Conservation (phyloP, 2,113 vertebrate species). For the Pelodiscus sinensis region DNA sequence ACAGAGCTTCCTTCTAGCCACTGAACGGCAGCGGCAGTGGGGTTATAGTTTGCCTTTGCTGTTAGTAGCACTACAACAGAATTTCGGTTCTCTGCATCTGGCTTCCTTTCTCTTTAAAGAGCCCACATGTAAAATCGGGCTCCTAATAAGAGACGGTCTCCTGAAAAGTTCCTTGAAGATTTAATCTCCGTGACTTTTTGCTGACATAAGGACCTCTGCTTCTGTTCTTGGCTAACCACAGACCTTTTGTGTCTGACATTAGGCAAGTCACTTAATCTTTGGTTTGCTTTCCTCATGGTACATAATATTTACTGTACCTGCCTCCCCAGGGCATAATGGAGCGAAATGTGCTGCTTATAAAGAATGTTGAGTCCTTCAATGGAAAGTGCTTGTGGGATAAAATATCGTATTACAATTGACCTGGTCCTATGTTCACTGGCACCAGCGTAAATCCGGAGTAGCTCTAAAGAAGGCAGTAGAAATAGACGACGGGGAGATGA, state of each 20-base stretch:
- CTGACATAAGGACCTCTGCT: conserved; percentile 23
- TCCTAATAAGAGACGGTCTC: fast-evolving
- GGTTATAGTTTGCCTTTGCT: fast-evolving
- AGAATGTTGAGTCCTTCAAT: fast-evolving
- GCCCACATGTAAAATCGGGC: fast-evolving
- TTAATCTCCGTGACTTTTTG: neutral
- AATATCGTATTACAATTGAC: neutral
- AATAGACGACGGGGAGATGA: neutral
- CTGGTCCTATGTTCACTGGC: fast-evolving
- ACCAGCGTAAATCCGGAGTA: fast-evolving
- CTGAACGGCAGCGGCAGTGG: neutral
- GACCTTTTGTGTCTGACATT: neutral
- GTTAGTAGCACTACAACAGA: neutral
- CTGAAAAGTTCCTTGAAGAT: neutral
- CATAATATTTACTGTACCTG: conserved; percentile 67
- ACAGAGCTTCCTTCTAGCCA: neutral
- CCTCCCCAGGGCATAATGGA: neutral
- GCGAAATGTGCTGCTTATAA: neutral
- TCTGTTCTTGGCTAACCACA: neutral
- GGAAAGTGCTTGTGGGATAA: neutral
- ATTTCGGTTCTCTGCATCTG: neutral
- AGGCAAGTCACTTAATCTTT: neutral
- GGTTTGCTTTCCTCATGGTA: neutral
- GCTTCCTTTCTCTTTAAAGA: fast-evolving
- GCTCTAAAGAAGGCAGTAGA: neutral